phyloP scores from a whole-genome alignment of 2,113 vertebrate genomes.

The Pongo abelii region DNA sequence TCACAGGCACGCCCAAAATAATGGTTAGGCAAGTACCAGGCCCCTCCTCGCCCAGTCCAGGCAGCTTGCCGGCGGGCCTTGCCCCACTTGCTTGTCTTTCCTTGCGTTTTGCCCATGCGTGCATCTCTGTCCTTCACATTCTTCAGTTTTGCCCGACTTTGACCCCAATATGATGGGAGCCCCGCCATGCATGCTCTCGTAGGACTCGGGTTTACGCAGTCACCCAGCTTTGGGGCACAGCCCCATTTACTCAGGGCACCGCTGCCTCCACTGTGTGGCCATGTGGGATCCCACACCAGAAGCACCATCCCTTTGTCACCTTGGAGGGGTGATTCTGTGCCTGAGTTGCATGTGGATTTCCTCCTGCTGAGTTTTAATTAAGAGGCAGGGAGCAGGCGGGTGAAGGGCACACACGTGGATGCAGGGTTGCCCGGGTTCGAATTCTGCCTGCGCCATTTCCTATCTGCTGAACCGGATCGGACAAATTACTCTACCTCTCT shows the following conservation, averaged over 20 bases:
- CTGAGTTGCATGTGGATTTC: not conserved
- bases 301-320: accelerated
- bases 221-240: not conserved
- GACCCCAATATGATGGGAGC: accelerated
- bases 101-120: accelerated
- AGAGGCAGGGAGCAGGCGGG: not conserved
- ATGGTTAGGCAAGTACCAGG: no score
- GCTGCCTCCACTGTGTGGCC: not conserved
- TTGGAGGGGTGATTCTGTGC: accelerated
- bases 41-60: not conserved
- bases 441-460: accelerated
- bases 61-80: not conserved
- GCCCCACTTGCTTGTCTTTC: not conserved
- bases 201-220: not conserved
- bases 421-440: accelerated
- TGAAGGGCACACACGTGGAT: accelerated
- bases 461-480: accelerated
- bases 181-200: accelerated
- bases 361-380: accelerated
- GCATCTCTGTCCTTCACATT: accelerated
- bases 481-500: accelerated
- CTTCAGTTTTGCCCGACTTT: not conserved
- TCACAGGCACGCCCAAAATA: not conserved
- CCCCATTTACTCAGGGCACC: no score
- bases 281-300: accelerated